Evolutionary conservation across 2,113 vertebrate genomes (phyloP).

Genomic region (Tonatia bakeri): DNA sequence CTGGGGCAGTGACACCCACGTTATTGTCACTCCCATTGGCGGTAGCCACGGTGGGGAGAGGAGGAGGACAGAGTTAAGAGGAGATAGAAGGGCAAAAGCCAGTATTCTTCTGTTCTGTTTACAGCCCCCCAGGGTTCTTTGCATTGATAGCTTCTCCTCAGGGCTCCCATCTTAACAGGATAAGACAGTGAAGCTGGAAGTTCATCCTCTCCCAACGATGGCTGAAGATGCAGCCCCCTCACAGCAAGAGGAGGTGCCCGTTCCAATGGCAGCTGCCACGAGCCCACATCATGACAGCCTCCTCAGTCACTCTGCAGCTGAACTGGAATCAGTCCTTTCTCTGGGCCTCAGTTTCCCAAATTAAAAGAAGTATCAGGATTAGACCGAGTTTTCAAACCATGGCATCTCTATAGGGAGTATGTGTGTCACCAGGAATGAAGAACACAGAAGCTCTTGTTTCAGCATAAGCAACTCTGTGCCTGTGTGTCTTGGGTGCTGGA

Average conservation of each 20-base stretch:
- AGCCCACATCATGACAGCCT: accelerated
- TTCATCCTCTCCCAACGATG: too few species aligned
- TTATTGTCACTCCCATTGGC: accelerated
- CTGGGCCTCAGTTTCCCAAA: neutral
- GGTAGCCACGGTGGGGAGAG: accelerated
- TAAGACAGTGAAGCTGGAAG: neutral
- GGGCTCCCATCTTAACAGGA: accelerated
- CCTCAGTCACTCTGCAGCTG: neutral
- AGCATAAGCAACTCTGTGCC: neutral
- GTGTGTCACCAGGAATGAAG: accelerated
- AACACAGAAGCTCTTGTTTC: too few species aligned
- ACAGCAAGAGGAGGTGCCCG: accelerated
- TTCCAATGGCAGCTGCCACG: accelerated
- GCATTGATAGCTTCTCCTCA: too few species aligned
- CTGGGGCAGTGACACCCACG: accelerated
- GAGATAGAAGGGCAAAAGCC: neutral
- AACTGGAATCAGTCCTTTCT: neutral
- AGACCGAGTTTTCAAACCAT: neutral
- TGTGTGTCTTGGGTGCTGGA: neutral
- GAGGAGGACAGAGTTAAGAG: neutral
- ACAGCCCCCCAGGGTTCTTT: neutral
- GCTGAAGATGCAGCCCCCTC: accelerated
- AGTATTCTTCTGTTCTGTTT: neutral
- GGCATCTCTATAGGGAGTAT: neutral
- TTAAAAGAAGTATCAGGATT: neutral